These are phyloP conservation scores for Aricia artaxerxes DNA, from an alignment of 2,888 invertebrate genomes.

Conservation along the genomic window DNA sequence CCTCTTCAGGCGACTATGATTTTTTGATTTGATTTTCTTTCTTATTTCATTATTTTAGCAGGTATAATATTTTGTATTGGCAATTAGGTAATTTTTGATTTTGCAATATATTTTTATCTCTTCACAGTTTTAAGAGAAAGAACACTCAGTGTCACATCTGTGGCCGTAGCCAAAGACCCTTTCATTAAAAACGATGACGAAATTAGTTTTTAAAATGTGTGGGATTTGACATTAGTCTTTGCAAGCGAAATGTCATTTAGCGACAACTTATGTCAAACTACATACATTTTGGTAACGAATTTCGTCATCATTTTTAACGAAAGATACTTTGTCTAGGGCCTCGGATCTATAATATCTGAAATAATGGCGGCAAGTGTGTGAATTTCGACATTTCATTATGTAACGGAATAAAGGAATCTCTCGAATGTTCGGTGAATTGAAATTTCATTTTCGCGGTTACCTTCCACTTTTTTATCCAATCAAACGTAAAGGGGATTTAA, in stretches of 20 bases:
- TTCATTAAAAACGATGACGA: too few species aligned
- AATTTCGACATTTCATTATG: constrained; percentile 61
- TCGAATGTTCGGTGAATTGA: constrained; percentile 50
- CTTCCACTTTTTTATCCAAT: constrained; percentile 32
- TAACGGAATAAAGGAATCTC: constrained; percentile 60
- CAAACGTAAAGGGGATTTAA: constrained; percentile 26
- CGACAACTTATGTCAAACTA: too few species aligned
- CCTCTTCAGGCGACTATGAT: neutral
- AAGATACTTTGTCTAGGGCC: too few species aligned
- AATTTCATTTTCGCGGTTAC: constrained; percentile 43
- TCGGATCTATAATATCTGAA: constrained; percentile 5
- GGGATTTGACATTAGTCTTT: too few species aligned
- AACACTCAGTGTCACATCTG: neutral
- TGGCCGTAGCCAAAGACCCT: too few species aligned
- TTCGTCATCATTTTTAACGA: too few species aligned
- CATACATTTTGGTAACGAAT: too few species aligned
- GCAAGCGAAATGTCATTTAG: too few species aligned
- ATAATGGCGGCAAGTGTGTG: constrained; percentile 45
- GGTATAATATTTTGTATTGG: neutral
- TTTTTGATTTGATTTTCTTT: neutral
- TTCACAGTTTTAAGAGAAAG: neutral
- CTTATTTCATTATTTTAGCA: neutral
- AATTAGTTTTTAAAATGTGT: too few species aligned
- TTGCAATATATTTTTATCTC: neutral
- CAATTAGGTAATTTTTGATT: neutral